Percentiles rank a stretch among this genome's conserved stretches.
These are phyloP conservation scores for Bombus sibiricus DNA, from an alignment of 1,140 invertebrate species.

Conservation along the genomic window DNA sequence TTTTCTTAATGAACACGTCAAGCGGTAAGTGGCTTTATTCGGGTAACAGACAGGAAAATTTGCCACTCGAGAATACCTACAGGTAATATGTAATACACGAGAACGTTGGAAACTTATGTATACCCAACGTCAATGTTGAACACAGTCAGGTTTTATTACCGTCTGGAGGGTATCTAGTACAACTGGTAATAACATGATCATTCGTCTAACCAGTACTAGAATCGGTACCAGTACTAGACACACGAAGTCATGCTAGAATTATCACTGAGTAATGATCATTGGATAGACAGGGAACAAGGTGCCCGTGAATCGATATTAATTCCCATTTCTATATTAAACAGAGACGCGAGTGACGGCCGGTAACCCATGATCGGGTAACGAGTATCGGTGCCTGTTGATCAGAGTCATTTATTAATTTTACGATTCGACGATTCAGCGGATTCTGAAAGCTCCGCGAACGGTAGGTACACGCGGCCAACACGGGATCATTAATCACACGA, in stretches of 20 bases:
- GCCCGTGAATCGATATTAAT: slow-evolving; percentile 42
- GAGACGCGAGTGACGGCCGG: slow-evolving; percentile 16
- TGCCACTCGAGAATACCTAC: too few species aligned
- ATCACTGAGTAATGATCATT: slow-evolving; percentile 34
- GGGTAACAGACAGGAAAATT: neutral
- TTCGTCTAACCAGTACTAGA: neutral
- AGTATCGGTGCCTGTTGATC: slow-evolving; percentile 55
- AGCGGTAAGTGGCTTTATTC: too few species aligned
- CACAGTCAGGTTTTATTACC: neutral
- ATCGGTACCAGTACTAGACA: neutral
- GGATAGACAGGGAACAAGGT: slow-evolving; percentile 27
- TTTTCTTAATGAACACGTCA: slow-evolving; percentile 16
- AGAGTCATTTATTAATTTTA: slow-evolving; percentile 68
- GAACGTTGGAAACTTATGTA: neutral
- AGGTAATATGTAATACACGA: too few species aligned
- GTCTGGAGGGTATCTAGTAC: neutral
- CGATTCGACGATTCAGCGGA: slow-evolving; percentile 64
- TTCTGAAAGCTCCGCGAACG: slow-evolving; percentile 8
- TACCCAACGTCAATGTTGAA: neutral
- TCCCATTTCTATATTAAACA: slow-evolving; percentile 42
- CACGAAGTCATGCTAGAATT: slow-evolving; percentile 13
- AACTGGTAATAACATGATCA: slow-evolving; percentile 37
- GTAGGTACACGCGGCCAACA: neutral
- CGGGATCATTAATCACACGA: slow-evolving; percentile 64
- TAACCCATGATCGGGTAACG: slow-evolving; percentile 43